Percentiles rank a stretch among this genome's conserved stretches.
phyloP scores from a whole-genome alignment of 2,113 vertebrate genomes.

The Ahaetulla prasina region DNA sequence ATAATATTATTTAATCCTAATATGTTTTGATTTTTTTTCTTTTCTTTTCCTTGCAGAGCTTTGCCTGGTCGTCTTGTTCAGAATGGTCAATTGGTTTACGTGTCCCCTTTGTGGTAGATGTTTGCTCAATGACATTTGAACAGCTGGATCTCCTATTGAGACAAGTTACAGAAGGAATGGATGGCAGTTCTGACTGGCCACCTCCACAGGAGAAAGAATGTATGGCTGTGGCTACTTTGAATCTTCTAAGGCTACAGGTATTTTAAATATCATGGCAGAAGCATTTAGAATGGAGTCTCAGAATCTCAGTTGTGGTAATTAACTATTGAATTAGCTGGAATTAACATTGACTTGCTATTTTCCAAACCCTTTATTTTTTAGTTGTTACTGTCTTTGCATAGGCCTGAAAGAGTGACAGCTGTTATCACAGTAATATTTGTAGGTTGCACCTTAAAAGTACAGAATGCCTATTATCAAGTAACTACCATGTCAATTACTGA shows the following conservation, averaged over 20 bases:
- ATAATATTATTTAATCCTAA: not conserved
- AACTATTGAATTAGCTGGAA: not conserved
- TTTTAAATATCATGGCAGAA: rapidly evolving
- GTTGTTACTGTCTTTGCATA: not conserved
- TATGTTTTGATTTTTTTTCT: not conserved
- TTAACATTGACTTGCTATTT: not conserved
- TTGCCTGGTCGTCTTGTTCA: conserved; percentile 95
- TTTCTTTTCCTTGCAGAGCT: conserved; percentile 67
- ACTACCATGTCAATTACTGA: not conserved
- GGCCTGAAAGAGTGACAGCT: not conserved
- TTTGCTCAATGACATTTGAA: conserved; percentile 93
- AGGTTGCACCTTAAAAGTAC: not conserved
- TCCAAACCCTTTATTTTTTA: not conserved
- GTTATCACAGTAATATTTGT: not conserved
- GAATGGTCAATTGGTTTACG: conserved; percentile 96
- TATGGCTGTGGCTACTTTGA: conserved; percentile 91
- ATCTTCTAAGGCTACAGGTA: conserved; percentile 93
- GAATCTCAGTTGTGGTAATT: not conserved
- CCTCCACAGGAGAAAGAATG: conserved; percentile 96
- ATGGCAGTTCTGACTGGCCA: conserved; percentile 94
- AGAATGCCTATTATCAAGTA: not conserved
- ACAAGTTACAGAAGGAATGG: conserved; percentile 96
- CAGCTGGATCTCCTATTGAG: conserved; percentile 91
- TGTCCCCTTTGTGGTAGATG: conserved; percentile 94
- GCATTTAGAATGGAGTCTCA: not conserved